Evolutionary conservation across 2,888 invertebrate species (phyloP), one percentile per base, ranked within the genome.

Genomic region (Chloroclystis v-ata): DNA sequence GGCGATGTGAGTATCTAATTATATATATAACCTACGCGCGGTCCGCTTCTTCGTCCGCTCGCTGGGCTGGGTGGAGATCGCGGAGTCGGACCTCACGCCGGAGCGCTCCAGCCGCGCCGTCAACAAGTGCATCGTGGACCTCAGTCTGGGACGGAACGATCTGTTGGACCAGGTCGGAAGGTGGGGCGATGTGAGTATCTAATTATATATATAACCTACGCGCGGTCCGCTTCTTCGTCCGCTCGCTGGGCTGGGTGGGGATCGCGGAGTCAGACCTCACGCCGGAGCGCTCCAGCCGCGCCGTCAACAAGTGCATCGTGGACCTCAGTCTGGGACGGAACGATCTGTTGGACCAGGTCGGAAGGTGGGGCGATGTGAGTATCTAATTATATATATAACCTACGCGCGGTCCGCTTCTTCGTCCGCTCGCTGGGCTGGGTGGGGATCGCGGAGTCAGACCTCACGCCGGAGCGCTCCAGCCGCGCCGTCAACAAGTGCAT

Each of bases 401-500:
- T n/a, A n/a, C 90, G 92, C 50, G 93, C 95, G n/a, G 94, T 96
- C 44, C 89, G 97, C 56, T 97, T 97, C 85, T 95, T 96, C 54
- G 97, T 98, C n/a, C 91, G 97, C 49, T 97, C 97, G 0, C 90
- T 98, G 37, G 98, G 98, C 51, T 98, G 97, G 97, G 95, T 97
- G 58, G 96, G 96, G 81, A 97, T 98, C 60, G 93, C 95, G 0
- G 98, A 98, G 78, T 95, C 96, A 9, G 98, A 28, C 9, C 28
- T 11, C 26, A 13, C 16, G 10, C 24, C 24, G 24, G 24, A 24
- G 24, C 6, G 24, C 4, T 24, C 24, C 24, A 24, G 24, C 24
- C 24, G 24, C 3, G 24, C 24, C 24, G 24, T 24, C 24, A 24
- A 24, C 24, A 24, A 5, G 24, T 24, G 24, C 24, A 24, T 24